Evolutionary conservation across 2,888 invertebrate genomes (phyloP), one percentile per base, ranked within the genome.

Genomic region (Hirtodrosophila cameraria): DNA sequence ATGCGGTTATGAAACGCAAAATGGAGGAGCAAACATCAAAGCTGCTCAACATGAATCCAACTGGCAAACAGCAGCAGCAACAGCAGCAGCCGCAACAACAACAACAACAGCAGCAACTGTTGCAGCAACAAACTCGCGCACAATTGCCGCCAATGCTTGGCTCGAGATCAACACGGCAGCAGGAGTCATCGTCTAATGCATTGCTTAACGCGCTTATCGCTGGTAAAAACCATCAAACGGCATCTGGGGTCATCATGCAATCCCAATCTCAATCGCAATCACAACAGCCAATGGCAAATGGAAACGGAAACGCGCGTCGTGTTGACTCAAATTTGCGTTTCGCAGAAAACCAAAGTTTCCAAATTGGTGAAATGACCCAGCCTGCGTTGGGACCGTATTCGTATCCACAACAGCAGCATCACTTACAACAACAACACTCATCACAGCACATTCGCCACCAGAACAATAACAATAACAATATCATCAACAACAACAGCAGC

Each of bases 1-100:
- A 90, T 73, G 90, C 90, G n/a, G 82, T 90, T 41, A 85, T 90
- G 50, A 90, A 90, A 41, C 89, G 90, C 16, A 90, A 89, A 59
- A 66, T 90, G 23, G 90, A 90, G 43, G 90, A 90, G 30, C 90
- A 90, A 68, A 78, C 78, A 0, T 83, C 79, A 7, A 90, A 90
- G 58, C 69, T 90, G 15, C 64, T 89, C 3, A 88, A 88, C 57
- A 49, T 87, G 8, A 85, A 79, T 64, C 71, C 65, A 5, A 31
- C 54, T 2, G 67, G 59, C 25, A 75, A 82, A 38, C 58, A 79
- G 13, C 70, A 76, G 18, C 61, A 36, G 31, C 30, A n/a, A n/a
- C n/a, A n/a, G n/a, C n/a, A n/a, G n/a, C n/a, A 48, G 20, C 3
- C 11, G 27, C 43, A 60, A 2, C 61, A 58, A 6, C 45, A 50